Conservation (phyloP, 1,140 invertebrate species). For the Araneus ventricosus region DNA sequence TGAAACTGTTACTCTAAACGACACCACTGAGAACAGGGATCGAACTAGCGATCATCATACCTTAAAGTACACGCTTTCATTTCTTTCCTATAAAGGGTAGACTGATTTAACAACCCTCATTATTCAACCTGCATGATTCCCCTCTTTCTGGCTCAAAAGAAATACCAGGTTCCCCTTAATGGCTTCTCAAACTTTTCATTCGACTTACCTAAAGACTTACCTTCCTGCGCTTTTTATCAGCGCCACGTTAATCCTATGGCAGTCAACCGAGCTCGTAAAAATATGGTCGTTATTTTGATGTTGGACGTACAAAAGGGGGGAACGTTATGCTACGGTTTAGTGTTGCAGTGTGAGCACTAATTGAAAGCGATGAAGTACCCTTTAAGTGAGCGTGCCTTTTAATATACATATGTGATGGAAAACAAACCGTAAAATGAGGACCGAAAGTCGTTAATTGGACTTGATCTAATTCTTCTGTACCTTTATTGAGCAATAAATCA, state of each 20-base stretch:
- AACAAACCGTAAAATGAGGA: conserved; percentile 21
- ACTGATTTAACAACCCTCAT: conserved; percentile 40
- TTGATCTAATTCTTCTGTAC: conserved; percentile 28
- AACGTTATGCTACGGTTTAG: not conserved
- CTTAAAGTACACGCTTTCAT: conserved; percentile 24
- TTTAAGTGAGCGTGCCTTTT: conserved; percentile 31
- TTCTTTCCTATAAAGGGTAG: conserved; percentile 26
- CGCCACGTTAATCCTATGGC: not conserved
- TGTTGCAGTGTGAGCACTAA: conserved; percentile 31
- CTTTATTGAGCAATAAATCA: conserved; percentile 43
- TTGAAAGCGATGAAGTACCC: conserved; percentile 27
- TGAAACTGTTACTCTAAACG: conserved; percentile 35
- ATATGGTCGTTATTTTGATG: conserved; percentile 52
- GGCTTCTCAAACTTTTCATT: conserved; percentile 35
- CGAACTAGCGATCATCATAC: conserved; percentile 39
- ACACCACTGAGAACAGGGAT: conserved; percentile 25
- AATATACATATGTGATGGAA: conserved; percentile 36
- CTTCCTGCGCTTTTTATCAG: conserved; percentile 22
- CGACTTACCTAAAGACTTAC: conserved; percentile 26
- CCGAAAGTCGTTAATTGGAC: conserved; percentile 4
- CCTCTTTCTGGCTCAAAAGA: not conserved
- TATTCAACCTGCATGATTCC: conserved; percentile 30
- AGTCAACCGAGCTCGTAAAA: conserved; percentile 36
- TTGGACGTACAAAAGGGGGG: conserved; percentile 8
- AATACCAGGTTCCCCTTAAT: not conserved